A percentile compares a stretch with the other conserved stretches of the same genome.
Conservation (phyloP, 1,140 invertebrate species). For the Euura lappo region DNA sequence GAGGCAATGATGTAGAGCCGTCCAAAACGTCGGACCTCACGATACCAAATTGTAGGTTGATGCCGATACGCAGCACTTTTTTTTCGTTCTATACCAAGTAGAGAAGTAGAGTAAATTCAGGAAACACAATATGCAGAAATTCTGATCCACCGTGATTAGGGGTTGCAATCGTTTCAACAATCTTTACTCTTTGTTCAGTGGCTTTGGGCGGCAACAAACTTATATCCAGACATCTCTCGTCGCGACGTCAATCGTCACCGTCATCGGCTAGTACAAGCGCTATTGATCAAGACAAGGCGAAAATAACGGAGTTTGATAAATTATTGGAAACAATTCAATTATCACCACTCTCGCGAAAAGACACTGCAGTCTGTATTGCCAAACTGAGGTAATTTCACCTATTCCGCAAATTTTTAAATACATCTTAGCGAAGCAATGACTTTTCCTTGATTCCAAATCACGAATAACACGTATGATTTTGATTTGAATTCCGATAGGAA, state of each 20-base stretch:
- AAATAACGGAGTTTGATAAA: conserved; percentile 43
- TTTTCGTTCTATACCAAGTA: neutral
- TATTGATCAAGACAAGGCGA: conserved; percentile 37
- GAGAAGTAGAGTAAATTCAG: no score
- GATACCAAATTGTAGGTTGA: conserved; percentile 44
- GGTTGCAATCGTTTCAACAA: no score
- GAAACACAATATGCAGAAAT: no score
- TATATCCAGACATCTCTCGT: conserved; percentile 40
- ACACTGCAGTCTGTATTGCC: conserved; percentile 28
- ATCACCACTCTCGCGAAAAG: conserved; percentile 37
- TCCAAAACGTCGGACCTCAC: conserved; percentile 42
- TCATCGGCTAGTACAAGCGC: conserved; percentile 30
- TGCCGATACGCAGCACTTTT: neutral
- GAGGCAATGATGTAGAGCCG: conserved; percentile 33
- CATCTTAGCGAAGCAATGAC: neutral
- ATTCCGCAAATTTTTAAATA: neutral
- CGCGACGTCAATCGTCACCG: conserved; percentile 43
- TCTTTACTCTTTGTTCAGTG: conserved; percentile 30
- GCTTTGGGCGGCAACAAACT: conserved; percentile 42
- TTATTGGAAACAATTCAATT: conserved; percentile 43
- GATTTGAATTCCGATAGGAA: conserved; percentile 32
- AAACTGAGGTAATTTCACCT: conserved; percentile 38
- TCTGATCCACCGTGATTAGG: no score
- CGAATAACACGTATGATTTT: neutral
- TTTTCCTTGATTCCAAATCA: neutral